phyloP scores from a whole-genome alignment of 2,888 invertebrate species.

The Ferdinandea cuprea region DNA sequence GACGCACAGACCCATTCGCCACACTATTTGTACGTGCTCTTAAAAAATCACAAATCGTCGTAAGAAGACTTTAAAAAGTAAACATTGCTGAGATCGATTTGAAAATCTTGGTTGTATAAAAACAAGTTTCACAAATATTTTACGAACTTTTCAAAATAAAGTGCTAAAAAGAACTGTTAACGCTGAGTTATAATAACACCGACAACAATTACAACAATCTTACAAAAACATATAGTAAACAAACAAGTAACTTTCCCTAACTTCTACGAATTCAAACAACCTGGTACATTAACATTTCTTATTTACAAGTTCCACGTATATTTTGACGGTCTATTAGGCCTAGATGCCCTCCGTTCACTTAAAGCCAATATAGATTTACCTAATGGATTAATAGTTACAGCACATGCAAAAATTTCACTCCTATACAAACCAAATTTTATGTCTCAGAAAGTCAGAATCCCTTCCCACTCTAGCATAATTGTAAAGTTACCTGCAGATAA shows the following conservation, averaged over 20 bases:
- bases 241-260: not conserved
- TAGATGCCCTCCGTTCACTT: no score
- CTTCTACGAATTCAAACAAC: not conserved
- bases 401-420: slow-evolving; percentile 20
- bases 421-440: no score
- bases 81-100: no score
- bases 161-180: no score
- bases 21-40: no score
- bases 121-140: slow-evolving; percentile 18
- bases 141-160: slow-evolving; percentile 23
- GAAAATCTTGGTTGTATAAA: slow-evolving; percentile 22
- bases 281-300: slow-evolving; percentile 7
- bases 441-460: no score
- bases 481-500: not conserved
- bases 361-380: slow-evolving; percentile 29
- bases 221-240: slow-evolving; percentile 2
- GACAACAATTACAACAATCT: slow-evolving; percentile 12
- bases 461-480: no score
- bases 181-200: slow-evolving; percentile 1
- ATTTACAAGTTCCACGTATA: slow-evolving; percentile 6
- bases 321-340: slow-evolving; percentile 11
- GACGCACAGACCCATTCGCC: no score
- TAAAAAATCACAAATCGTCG: no score
- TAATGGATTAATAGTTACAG: slow-evolving; percentile 3
- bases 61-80: no score